These are phyloP conservation scores for Acomys russatus DNA, from an alignment of 2,797 vertebrate species.

Conservation along the genomic window DNA sequence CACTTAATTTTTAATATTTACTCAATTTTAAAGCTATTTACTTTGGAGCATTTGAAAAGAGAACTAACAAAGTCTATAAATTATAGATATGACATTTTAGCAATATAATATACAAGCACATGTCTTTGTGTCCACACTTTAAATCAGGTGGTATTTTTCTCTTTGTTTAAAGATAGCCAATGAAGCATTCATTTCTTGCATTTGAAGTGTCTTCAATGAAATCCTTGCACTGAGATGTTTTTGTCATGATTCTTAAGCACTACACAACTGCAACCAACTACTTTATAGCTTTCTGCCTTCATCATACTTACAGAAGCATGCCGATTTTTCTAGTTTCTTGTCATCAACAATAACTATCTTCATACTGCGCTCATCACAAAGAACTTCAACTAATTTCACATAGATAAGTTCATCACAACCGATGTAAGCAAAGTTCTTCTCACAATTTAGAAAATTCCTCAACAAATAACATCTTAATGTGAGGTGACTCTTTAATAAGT, in stretches of 20 bases:
- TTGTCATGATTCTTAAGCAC: background rate
- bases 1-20: background rate
- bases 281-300: background rate
- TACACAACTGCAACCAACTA: background rate
- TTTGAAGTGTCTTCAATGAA: background rate
- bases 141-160: background rate
- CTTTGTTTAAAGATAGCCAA: background rate
- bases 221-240: background rate
- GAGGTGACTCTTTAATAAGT: background rate
- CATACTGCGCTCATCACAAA: too few relatives aligned
- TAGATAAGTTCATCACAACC: background rate
- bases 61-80: too few relatives aligned
- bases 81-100: background rate
- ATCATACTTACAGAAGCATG: background rate
- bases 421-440: too few relatives aligned
- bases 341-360: background rate
- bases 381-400: background rate
- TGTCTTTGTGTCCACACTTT: background rate
- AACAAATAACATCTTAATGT: background rate
- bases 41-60: background rate
- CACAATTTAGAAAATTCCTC: background rate
- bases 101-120: background rate
- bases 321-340: too few relatives aligned
- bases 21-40: background rate
- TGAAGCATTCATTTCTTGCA: background rate